A percentile compares a stretch with the other conserved stretches of the same genome.
Evolutionary conservation across 2,113 vertebrate genomes (phyloP).

Genomic region (Proterorhinus semilunaris): DNA sequence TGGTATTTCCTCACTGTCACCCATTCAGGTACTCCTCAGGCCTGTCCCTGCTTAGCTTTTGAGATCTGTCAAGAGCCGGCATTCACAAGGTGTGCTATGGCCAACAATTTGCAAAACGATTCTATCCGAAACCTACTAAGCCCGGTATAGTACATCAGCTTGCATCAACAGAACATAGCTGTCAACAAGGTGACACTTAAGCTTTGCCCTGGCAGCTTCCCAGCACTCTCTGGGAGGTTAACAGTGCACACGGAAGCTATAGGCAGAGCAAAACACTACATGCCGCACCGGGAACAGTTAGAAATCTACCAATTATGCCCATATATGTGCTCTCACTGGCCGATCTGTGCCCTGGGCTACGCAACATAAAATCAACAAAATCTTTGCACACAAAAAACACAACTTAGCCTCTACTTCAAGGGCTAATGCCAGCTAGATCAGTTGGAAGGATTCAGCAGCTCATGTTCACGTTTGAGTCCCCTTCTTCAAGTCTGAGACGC

Average conservation of each 20-base stretch:
- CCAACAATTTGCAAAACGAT: no score
- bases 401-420: constrained; percentile 3
- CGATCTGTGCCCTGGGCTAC: background rate
- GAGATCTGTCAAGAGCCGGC: no score
- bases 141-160: constrained; percentile 1
- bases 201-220: constrained; percentile 47
- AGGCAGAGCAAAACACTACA: constrained; percentile 20
- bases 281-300: constrained; percentile 8
- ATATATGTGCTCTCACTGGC: constrained; percentile 14
- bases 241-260: constrained; percentile 19
- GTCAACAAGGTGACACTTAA: constrained; percentile 42
- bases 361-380: background rate
- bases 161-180: constrained; percentile 21
- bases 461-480: constrained; percentile 52
- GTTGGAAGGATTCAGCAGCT: constrained; percentile 48
- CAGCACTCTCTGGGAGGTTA: constrained; percentile 32
- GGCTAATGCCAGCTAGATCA: constrained; percentile 37
- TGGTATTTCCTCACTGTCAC: no score
- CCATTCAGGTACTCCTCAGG: no score
- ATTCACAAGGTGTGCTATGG: no score
- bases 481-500: constrained; percentile 30
- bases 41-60: no score
- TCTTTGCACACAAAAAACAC: background rate
- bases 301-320: constrained; percentile 11
- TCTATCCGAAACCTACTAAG: background rate